Conservation (phyloP, 2,888 invertebrate genomes). For the Chydorus sphaericus region DNA sequence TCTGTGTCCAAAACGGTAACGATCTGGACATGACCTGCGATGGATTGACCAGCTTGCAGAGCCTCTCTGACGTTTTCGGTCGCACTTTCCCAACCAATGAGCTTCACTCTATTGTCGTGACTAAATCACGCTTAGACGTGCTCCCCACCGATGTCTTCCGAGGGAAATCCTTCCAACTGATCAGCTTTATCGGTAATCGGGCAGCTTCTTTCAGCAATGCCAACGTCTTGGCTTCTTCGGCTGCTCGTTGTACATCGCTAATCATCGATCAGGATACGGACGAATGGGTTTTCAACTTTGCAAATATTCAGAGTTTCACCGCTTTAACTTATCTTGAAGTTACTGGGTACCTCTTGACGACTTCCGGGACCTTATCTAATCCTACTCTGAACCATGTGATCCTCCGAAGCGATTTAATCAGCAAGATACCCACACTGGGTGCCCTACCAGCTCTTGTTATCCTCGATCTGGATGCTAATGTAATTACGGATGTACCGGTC, state of each 20-base stretch:
- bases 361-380: not conserved
- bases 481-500: not conserved
- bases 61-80: constrained; percentile 10
- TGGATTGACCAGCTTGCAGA: constrained; percentile 4
- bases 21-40: constrained; percentile 6
- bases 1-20: not conserved
- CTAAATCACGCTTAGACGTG: not conserved
- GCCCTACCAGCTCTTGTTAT: not conserved
- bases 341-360: not conserved
- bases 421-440: not conserved
- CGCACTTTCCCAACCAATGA: constrained; percentile 8
- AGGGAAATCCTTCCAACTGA: constrained; percentile 10
- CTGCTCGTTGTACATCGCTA: constrained; percentile 5
- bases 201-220: constrained; percentile 10
- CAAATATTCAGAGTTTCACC: not conserved
- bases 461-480: constrained; percentile 10
- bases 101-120: constrained; percentile 9
- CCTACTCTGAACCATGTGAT: not conserved
- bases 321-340: not conserved
- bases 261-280: constrained; percentile 9
- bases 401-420: constrained; percentile 3
- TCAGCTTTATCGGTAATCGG: constrained; percentile 7
- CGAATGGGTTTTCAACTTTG: constrained; percentile 9
- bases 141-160: constrained; percentile 11
- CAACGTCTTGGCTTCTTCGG: constrained; percentile 9